Percentiles rank a stretch among this genome's conserved stretches.
phyloP scores from a whole-genome alignment of 2,113 vertebrate species.

The Dicerorhinus sumatrensis region DNA sequence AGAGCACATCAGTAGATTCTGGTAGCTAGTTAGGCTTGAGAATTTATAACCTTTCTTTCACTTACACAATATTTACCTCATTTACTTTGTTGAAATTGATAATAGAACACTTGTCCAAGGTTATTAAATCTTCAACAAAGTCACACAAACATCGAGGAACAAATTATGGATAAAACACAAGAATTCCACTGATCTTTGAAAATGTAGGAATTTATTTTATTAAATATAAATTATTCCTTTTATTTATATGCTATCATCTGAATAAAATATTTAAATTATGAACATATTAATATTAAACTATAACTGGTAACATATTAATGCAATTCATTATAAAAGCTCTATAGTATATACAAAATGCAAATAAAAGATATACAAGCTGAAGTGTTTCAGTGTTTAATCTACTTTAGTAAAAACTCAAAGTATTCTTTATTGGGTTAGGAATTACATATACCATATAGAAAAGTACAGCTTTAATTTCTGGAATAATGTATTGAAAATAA shows the following conservation, averaged over 20 bases:
- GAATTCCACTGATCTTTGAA: not conserved
- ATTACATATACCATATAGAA: not conserved
- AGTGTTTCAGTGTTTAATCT: not conserved
- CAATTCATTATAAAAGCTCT: not conserved
- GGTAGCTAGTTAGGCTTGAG: not conserved
- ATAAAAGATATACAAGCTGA: not conserved
- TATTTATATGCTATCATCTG: not conserved
- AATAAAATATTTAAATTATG: not conserved
- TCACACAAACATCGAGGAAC: not conserved
- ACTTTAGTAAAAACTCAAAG: not conserved
- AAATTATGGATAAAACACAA: not conserved
- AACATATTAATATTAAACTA: not conserved
- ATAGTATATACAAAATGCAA: not conserved
- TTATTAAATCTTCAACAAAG: not conserved
- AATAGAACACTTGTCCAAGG: not conserved
- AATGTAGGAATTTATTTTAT: not conserved
- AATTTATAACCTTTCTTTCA: not conserved
- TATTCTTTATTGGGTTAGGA: not conserved
- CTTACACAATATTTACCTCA: not conserved
- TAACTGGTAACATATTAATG: not conserved
- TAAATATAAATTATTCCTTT: not conserved
- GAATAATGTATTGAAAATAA: not conserved
- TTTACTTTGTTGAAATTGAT: not conserved
- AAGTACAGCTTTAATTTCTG: not conserved
- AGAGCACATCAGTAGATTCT: not conserved